Evolutionary conservation across 2,888 invertebrate genomes (phyloP).

Genomic region (Parelbella ahira): DNA sequence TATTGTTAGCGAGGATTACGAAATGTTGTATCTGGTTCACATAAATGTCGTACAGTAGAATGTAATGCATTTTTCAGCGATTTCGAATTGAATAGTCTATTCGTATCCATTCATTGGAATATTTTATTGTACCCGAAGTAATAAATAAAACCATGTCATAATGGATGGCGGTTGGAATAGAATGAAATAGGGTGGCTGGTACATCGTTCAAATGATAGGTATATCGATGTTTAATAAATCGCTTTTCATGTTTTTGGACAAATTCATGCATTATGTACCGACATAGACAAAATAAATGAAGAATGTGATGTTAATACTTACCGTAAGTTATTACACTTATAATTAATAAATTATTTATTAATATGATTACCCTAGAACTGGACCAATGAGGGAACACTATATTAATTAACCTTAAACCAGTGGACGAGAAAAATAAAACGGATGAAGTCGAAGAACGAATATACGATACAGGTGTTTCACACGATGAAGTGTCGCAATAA

Average conservation of each 20-base stretch:
- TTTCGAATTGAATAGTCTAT: slow-evolving; percentile 18
- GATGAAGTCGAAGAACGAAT: slow-evolving; percentile 10
- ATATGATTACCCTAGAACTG: too few species aligned
- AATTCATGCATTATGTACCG: not conserved
- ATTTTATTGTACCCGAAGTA: slow-evolving; percentile 22
- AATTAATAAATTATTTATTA: too few species aligned
- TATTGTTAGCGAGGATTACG: too few species aligned
- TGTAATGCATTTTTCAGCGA: slow-evolving; percentile 13
- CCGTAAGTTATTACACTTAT: too few species aligned
- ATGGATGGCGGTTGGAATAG: slow-evolving; percentile 20
- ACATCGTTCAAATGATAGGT: not conserved
- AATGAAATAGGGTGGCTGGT: slow-evolving; percentile 16
- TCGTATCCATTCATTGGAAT: slow-evolving; percentile 20
- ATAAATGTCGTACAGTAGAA: slow-evolving; percentile 1
- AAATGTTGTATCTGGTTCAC: not conserved
- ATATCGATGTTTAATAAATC: slow-evolving; percentile 5
- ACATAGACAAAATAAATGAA: too few species aligned
- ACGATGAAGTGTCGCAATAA: slow-evolving; percentile 33
- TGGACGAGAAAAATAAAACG: slow-evolving; percentile 11
- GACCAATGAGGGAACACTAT: too few species aligned
- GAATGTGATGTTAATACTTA: too few species aligned
- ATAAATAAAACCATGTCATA: slow-evolving; percentile 24
- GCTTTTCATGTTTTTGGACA: not conserved
- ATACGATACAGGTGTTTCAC: slow-evolving; percentile 24
- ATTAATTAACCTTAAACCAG: slow-evolving; percentile 5